Conservation (phyloP, 2,888 invertebrate species). For the Rhogogaster chlorosoma region DNA sequence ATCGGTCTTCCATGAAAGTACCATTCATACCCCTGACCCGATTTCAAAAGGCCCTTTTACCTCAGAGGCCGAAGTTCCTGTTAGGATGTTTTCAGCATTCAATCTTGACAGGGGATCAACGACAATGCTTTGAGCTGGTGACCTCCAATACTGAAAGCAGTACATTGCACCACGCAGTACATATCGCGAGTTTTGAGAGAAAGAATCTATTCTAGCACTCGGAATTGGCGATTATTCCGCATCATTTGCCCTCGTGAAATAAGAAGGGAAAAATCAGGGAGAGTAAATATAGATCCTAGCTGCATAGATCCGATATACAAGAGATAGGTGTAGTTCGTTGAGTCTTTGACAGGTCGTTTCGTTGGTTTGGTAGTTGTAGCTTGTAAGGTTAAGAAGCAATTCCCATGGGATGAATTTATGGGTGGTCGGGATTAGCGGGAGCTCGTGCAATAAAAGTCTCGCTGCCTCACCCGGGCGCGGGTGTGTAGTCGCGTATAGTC, state of each 20-base stretch:
- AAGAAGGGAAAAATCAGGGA: background rate
- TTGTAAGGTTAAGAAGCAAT: conserved; percentile 71
- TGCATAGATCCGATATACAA: background rate
- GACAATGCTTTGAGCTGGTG: background rate
- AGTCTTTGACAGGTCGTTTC: conserved; percentile 62
- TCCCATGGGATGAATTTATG: conserved; percentile 71
- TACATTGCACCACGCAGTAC: background rate
- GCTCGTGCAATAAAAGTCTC: conserved; percentile 70
- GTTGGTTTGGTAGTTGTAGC: conserved; percentile 50
- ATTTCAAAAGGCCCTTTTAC: conserved; percentile 9
- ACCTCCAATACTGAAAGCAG: background rate
- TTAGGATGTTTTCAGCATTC: background rate
- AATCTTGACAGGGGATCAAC: conserved; percentile 16
- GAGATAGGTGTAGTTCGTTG: conserved; percentile 56
- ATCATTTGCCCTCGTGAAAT: background rate
- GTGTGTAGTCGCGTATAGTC: conserved; percentile 4
- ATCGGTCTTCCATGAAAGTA: background rate
- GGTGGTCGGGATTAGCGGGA: conserved; percentile 69
- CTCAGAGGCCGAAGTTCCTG: background rate
- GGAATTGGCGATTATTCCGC: background rate
- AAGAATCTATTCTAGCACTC: background rate
- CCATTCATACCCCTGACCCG: background rate
- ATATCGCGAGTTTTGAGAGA: background rate
- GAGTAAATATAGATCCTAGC: background rate
- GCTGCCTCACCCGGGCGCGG: conserved; percentile 48